Percentiles rank a stretch among this genome's conserved stretches.
Conservation (phyloP, 1,140 invertebrate species). For the Heliothis virescens region DNA sequence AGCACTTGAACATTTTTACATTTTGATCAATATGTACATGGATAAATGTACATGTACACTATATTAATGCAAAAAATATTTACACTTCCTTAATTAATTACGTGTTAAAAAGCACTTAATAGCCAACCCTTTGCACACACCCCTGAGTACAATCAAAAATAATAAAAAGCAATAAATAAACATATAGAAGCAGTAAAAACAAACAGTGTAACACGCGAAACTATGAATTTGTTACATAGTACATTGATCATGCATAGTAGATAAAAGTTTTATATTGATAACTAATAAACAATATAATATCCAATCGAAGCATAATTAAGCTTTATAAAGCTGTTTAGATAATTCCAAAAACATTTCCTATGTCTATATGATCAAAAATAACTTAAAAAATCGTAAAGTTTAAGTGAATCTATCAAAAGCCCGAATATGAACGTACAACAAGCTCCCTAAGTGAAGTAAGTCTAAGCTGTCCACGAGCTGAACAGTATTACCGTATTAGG, state of each 20-base stretch:
- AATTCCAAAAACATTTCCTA: slow-evolving; percentile 57
- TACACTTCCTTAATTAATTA: slow-evolving; percentile 76
- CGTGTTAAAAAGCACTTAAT: slow-evolving; percentile 79
- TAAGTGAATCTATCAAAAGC: slow-evolving; percentile 62
- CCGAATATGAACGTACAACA: slow-evolving; percentile 65
- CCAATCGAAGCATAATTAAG: slow-evolving; percentile 53
- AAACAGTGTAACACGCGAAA: slow-evolving; percentile 55
- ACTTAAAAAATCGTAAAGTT: slow-evolving; percentile 50
- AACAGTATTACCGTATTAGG: slow-evolving; percentile 58
- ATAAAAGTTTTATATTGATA: slow-evolving; percentile 51
- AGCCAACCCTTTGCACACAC: slow-evolving; percentile 65
- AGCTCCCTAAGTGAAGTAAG: slow-evolving; percentile 68
- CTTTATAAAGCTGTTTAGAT: slow-evolving; percentile 54
- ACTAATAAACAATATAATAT: slow-evolving; percentile 52
- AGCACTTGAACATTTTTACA: slow-evolving; percentile 79
- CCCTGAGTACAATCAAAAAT: slow-evolving; percentile 34
- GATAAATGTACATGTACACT: slow-evolving; percentile 74
- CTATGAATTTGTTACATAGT: slow-evolving; percentile 50
- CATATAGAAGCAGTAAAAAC: slow-evolving; percentile 45
- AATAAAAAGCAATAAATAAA: slow-evolving; percentile 38
- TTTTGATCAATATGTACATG: slow-evolving; percentile 78
- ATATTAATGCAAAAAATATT: slow-evolving; percentile 83
- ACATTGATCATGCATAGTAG: slow-evolving; percentile 50
- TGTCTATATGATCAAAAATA: slow-evolving; percentile 47
- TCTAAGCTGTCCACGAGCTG: slow-evolving; percentile 67